Evolutionary conservation across 2,888 invertebrate species (phyloP), one percentile per base, ranked within the genome.

Genomic region (Pemphredon lugubris): DNA sequence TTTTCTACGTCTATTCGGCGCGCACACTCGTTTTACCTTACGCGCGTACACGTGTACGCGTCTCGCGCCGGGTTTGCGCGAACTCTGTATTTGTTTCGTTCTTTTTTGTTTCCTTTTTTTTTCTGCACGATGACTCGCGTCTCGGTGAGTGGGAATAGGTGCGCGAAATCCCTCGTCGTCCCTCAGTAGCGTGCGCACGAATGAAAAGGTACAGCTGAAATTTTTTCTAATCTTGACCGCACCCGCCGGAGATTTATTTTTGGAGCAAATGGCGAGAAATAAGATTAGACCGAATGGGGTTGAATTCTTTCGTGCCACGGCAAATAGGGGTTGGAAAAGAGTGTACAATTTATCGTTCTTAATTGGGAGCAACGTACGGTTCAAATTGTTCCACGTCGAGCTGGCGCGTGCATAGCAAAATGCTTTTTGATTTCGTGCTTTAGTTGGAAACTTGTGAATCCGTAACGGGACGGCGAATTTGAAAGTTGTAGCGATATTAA

Each of bases 221-320:
- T 59, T 75, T 68, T 74, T 72, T 76, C 69, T 65, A 71, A 70
- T 70, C 68, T 60, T 18, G 11, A 30, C 30, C 18, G 16, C 13
- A 14, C 20, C 44, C n/a, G 18, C 32, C 32, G 32, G 55, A 48
- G 50, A 55, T 60, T 70, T 50, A 44, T 70, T 51, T 30, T 44
- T 39, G 44, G 21, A 40, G 55, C 45, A 50, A 54, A 42, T 18
- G 26, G n/a, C 23, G 34, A 37, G 20, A 44, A 67, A 60, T 67
- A 55, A 68, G 68, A 55, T 68, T 60, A 70, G 45, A 30, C 48
- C 16, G 39, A 67, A 60, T 55, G 70, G 54, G 4, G 4, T 1
- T 9, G 32, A 58, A 59, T 70, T 70, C 68, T 54, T 60, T 60
- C 47, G 37, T 32, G 54, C 54, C 54, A 26, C 34, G 3, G 37